Conservation (phyloP, 2,113 vertebrate genomes). For the Myiagra hebetior region DNA sequence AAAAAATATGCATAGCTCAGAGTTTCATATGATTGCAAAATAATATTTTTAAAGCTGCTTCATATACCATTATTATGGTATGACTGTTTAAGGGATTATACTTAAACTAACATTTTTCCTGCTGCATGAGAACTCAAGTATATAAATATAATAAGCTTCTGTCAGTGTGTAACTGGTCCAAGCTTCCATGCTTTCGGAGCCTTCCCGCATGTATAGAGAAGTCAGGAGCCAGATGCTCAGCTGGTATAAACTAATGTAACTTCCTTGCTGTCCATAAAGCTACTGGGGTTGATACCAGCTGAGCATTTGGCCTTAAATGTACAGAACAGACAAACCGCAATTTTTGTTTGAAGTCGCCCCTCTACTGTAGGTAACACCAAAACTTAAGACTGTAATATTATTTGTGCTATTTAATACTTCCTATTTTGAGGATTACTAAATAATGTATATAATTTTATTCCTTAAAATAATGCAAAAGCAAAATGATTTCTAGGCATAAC, state of each 20-base stretch:
- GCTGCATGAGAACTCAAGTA: conserved; percentile 11
- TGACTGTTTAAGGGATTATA: conserved; percentile 56
- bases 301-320: conserved; percentile 5
- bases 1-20: conserved; percentile 31
- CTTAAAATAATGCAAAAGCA: conserved; percentile 48
- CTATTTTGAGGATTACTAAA: conserved; percentile 70
- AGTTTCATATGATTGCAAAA: conserved; percentile 43
- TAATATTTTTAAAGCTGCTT: conserved; percentile 58
- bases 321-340: conserved; percentile 21
- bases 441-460: conserved; percentile 79
- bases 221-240: background rate
- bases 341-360: conserved; percentile 17
- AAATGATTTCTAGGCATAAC: conserved; percentile 64
- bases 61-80: conserved; percentile 46
- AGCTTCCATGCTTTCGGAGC: background rate
- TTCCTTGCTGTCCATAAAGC: background rate
- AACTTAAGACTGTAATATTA: conserved; percentile 67
- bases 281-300: conserved; percentile 1
- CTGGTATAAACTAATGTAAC: background rate
- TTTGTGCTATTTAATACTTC: conserved; percentile 76
- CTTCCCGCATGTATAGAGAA: background rate
- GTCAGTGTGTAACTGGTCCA: background rate
- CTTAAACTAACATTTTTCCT: conserved; percentile 59
- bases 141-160: background rate
- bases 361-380: conserved; percentile 67